Conservation (phyloP, 2,888 invertebrate genomes). For the Temnothorax unifasciatus region DNA sequence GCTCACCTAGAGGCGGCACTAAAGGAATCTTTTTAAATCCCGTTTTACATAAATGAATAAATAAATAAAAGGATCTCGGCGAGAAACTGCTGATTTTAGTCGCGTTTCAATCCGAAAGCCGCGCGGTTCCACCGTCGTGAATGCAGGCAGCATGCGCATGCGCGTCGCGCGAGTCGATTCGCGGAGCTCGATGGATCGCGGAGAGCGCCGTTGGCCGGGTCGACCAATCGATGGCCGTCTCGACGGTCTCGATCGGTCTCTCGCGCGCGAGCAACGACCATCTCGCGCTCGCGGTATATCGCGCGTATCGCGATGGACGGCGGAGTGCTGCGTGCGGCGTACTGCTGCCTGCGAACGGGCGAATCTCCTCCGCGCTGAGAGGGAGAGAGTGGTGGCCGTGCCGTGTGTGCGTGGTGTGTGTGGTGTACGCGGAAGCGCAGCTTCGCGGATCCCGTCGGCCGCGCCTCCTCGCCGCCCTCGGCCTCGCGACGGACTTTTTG, state of each 20-base stretch:
- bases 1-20: too few species aligned
- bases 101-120: not conserved
- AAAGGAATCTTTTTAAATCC: too few species aligned
- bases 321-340: slow-evolving; percentile 80
- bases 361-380: slow-evolving; percentile 75
- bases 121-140: not conserved
- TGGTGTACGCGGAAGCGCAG: slow-evolving; percentile 15
- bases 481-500: slow-evolving; percentile 15
- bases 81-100: too few species aligned
- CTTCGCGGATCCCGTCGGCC: slow-evolving; percentile 23
- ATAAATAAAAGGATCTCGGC: too few species aligned
- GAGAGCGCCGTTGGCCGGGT: not conserved
- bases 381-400: slow-evolving; percentile 34
- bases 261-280: slow-evolving; percentile 52
- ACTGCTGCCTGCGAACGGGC: slow-evolving; percentile 76
- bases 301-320: slow-evolving; percentile 79
- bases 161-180: not conserved
- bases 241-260: not conserved
- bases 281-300: slow-evolving; percentile 50
- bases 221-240: not conserved
- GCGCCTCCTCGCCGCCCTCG: slow-evolving; percentile 24
- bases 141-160: not conserved
- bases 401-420: not conserved
- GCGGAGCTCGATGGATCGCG: slow-evolving; percentile 16
- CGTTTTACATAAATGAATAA: too few species aligned